Evolutionary conservation across 2,888 invertebrate species (phyloP), one percentile per base, ranked within the genome.

Genomic region (Brachyptera risi): DNA sequence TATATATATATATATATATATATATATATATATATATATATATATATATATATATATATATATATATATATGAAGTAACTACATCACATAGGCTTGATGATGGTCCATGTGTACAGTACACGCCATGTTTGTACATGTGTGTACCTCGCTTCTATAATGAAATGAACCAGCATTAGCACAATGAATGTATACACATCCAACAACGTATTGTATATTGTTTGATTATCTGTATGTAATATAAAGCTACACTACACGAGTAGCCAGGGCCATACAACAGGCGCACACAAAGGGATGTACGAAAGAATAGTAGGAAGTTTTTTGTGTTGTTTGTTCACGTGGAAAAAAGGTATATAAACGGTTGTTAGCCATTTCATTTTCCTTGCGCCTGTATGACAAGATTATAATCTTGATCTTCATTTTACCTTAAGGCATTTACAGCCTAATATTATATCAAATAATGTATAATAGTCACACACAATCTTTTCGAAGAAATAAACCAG

Each of bases 61-160:
- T n/a, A n/a, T n/a, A n/a, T n/a, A n/a, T n/a, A n/a, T n/a, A n/a
- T n/a, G n/a, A n/a, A n/a, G n/a, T n/a, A n/a, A n/a, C n/a, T n/a
- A n/a, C n/a, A n/a, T n/a, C n/a, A n/a, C n/a, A n/a, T n/a, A n/a
- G n/a, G n/a, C n/a, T n/a, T n/a, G n/a, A n/a, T n/a, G n/a, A n/a
- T n/a, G n/a, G n/a, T n/a, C n/a, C n/a, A n/a, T n/a, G n/a, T n/a
- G n/a, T n/a, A n/a, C n/a, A n/a, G n/a, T n/a, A n/a, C n/a, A 42
- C 21, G 5, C 42, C 4, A 19, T 42, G 17, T 42, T 42, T 15
- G 42, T 13, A 21, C 21, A 11, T 47, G 47, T 47, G 23, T 47
- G 47, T 47, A 47, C 47, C 23, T 23, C 24, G n/a, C n/a, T n/a
- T n/a, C n/a, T n/a, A n/a, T n/a, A n/a, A 47, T 47, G 47, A 47